Evolutionary conservation across 2,888 invertebrate genomes (phyloP).

Genomic region (Thymelicus acteon): DNA sequence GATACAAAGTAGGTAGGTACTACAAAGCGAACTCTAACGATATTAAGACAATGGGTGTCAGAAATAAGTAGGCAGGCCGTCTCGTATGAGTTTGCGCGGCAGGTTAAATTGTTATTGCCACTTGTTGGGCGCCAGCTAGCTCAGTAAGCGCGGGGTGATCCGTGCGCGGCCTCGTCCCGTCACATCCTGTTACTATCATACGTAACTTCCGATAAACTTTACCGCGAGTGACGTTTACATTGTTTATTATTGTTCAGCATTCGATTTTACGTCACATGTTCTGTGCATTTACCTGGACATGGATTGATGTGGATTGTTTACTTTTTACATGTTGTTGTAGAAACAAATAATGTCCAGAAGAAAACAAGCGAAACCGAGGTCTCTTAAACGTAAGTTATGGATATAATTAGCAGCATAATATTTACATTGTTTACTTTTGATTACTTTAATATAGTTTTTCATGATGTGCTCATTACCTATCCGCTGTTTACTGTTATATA

Average conservation of each 20-base stretch:
- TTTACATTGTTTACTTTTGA: too few relatives aligned
- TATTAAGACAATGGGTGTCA: slow-evolving; percentile 42
- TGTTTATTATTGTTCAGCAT: not conserved
- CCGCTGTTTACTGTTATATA: too few relatives aligned
- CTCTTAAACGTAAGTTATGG: slow-evolving; percentile 87
- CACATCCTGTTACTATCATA: slow-evolving; percentile 45
- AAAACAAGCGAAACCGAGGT: slow-evolving; percentile 89
- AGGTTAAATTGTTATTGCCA: slow-evolving; percentile 76
- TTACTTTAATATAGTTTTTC: too few relatives aligned
- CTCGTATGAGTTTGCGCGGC: slow-evolving; percentile 78
- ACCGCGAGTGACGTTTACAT: slow-evolving; percentile 36
- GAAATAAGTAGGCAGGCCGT: slow-evolving; percentile 47
- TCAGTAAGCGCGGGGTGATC: slow-evolving; percentile 76
- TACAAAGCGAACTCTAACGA: slow-evolving; percentile 3
- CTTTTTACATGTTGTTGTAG: slow-evolving; percentile 38
- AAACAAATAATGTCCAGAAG: slow-evolving; percentile 84
- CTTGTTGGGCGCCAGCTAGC: slow-evolving; percentile 82
- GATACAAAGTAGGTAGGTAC: too few relatives aligned
- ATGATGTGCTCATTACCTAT: too few relatives aligned
- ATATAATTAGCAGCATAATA: too few relatives aligned
- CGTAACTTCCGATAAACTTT: slow-evolving; percentile 68
- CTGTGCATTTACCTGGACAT: slow-evolving; percentile 6
- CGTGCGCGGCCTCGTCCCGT: slow-evolving; percentile 64
- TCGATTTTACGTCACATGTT: not conserved
- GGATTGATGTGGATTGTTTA: slow-evolving; percentile 19